Evolutionary conservation across 2,113 vertebrate species (phyloP).

Genomic region (Bufo gargarizans): DNA sequence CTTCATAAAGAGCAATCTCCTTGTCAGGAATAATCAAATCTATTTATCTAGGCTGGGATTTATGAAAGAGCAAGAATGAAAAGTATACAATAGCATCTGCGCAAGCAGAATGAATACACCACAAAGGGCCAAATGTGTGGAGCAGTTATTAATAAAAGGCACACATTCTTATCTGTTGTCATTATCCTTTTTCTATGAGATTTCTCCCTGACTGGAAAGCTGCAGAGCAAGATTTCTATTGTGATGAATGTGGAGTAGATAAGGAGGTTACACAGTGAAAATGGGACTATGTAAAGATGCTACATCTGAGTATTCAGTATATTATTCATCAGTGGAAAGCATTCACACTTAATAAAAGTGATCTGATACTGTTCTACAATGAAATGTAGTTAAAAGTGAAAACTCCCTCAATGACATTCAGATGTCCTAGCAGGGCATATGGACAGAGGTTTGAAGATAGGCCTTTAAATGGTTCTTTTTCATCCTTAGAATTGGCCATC

Average conservation of each 20-base stretch:
- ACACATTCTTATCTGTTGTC: conserved; percentile 31
- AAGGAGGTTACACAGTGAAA: not conserved
- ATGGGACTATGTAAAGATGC: not conserved
- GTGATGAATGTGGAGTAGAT: not conserved
- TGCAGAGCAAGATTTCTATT: not conserved
- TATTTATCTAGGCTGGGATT: conserved; percentile 44
- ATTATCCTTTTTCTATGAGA: not conserved
- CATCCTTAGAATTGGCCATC: too few species aligned
- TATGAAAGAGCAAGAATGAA: conserved; percentile 50
- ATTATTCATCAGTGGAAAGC: not conserved
- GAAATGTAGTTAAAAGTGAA: not conserved
- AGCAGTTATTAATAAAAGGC: conserved; percentile 3
- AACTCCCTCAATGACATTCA: too few species aligned
- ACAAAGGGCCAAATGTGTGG: not conserved
- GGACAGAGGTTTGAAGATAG: too few species aligned
- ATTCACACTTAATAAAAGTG: not conserved
- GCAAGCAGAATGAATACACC: not conserved
- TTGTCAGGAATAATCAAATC: conserved; percentile 28
- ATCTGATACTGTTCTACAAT: not conserved
- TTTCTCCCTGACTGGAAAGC: not conserved
- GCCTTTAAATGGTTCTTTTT: too few species aligned
- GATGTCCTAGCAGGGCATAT: too few species aligned
- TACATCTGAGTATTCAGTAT: not conserved
- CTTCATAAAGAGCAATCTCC: conserved; percentile 31
- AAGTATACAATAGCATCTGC: conserved; percentile 38